Percentiles rank a stretch among this genome's conserved stretches.
phyloP scores from a whole-genome alignment of 1,140 invertebrate genomes.

The Ridgeia piscesae region DNA sequence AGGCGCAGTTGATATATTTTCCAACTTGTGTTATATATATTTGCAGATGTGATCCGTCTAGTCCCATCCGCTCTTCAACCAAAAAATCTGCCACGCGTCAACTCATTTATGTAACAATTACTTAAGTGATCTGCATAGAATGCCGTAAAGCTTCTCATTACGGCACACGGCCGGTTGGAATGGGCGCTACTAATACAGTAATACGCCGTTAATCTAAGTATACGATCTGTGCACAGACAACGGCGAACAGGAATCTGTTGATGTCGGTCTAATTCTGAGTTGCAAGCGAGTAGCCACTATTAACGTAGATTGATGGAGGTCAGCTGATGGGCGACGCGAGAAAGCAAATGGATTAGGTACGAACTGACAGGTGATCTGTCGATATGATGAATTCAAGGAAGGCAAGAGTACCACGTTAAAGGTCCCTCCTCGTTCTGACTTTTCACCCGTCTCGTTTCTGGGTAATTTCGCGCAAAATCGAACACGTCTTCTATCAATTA shows the following conservation, averaged over 20 bases:
- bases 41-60: not conserved
- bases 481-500: too few species aligned
- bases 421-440: too few species aligned
- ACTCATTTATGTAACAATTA: conserved; percentile 1
- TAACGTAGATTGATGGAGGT: conserved; percentile 5
- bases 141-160: not conserved
- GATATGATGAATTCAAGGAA: not conserved
- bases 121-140: not conserved
- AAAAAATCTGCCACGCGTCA: not conserved
- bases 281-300: not conserved
- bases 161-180: not conserved
- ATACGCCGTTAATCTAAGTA: not conserved
- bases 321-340: not conserved
- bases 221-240: not conserved
- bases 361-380: not conserved
- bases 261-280: not conserved
- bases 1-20: not conserved
- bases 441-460: too few species aligned
- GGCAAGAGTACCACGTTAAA: not conserved
- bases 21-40: not conserved
- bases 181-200: not conserved
- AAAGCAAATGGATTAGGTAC: not conserved
- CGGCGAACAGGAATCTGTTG: not conserved
- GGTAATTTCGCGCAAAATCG: too few species aligned
- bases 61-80: not conserved